Evolutionary conservation across 2,797 vertebrate species (phyloP), one percentile per base, ranked within the genome.

Genomic region (Clarias pachynema): DNA sequence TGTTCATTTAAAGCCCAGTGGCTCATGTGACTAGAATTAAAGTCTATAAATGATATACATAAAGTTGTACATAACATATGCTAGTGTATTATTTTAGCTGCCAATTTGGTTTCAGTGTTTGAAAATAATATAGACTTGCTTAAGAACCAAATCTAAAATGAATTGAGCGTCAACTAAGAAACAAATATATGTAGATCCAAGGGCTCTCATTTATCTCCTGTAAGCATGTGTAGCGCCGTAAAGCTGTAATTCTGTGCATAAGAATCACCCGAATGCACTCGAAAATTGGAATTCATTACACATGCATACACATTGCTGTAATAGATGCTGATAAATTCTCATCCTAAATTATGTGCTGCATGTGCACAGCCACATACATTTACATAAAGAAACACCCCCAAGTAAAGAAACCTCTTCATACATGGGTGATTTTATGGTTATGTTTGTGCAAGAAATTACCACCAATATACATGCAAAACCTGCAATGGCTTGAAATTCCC

Each of bases 1-100:
- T 44, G 24, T 24, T n/a, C 24, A n/a, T 24, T 31, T 72, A 70
- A 49, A 79, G 62, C 24, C 26, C 65, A 69, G 73, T 84, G 34
- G 18, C 34, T 85, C 57, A 80, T 62, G n/a, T 53, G 57, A 69
- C 29, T 4, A 49, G n/a, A 85, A 73, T 73, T 63, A 73, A 85
- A 80, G 72, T 3, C 14, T 73, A 70, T 56, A 56, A n/a, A 20
- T 63, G 26, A 72, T 62, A 24, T 18, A 49, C 4, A 12, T 49
- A 49, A 56, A 1, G 15, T 56, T 9, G 6, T 15, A 26, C 15
- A 49, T 73, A 49, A 20, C 70, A 15, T 70, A 26, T n/a, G 7
- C 24, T 49, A 26, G 15, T 14, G 49, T 16, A 26, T 73, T 16
- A 73, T n/a, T 73, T 73, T 49, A 73, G 12, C 22, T 26, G 40